These are phyloP conservation scores for roundworm (Caenorhabditis elegans) DNA, from an alignment of 1,140 invertebrate species.

Conservation along the genomic window DNA sequence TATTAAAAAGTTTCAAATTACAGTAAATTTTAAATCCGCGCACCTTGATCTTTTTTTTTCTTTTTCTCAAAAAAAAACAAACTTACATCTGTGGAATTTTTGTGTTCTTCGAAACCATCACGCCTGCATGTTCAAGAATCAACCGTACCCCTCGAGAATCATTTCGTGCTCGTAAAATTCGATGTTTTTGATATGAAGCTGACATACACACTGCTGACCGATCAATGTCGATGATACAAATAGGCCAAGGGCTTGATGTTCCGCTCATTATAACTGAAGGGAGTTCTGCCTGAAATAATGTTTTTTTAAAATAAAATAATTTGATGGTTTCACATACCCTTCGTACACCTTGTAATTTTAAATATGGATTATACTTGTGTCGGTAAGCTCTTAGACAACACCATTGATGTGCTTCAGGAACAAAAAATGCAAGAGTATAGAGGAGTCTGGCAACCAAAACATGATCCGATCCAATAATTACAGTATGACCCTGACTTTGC, in stretches of 20 bases:
- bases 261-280: constrained; percentile 29
- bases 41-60: too few species aligned
- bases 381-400: constrained; percentile 42
- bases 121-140: background rate
- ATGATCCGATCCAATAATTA: constrained; percentile 44
- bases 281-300: constrained; percentile 42
- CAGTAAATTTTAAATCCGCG: too few species aligned
- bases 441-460: constrained; percentile 36
- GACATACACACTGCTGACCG: constrained; percentile 39
- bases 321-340: constrained; percentile 11
- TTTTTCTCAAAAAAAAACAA: constrained; percentile 34
- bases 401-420: constrained; percentile 42
- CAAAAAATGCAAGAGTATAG: constrained; percentile 44
- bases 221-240: constrained; percentile 47
- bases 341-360: constrained; percentile 41
- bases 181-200: constrained; percentile 38
- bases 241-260: constrained; percentile 35
- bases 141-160: background rate
- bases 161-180: background rate
- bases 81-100: constrained; percentile 20
- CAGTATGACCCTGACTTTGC: constrained; percentile 47
- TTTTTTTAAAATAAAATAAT: background rate
- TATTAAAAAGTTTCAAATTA: too few species aligned
- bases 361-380: constrained; percentile 42
- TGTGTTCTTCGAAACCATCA: background rate